Evolutionary conservation across 2,797 vertebrate species (phyloP), one percentile per base, ranked within the genome.

Genomic region (Octomys mimax): DNA sequence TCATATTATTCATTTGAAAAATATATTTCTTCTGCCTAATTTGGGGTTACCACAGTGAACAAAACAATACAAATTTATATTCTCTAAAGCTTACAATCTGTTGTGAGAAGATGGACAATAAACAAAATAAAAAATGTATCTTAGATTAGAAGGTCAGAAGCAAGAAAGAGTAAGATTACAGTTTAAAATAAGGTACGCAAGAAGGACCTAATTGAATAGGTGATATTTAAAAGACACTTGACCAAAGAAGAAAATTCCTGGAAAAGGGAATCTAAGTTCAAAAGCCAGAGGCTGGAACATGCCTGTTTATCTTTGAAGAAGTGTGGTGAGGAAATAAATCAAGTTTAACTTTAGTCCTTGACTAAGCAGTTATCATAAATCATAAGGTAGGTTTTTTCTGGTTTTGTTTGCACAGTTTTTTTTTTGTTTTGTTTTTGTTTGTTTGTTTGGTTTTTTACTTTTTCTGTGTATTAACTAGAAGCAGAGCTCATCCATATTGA

Each of bases 41-140:
- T 39, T 94, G 54, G 42, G 18, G 26, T 82, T 87, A 71, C 54
- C 26, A 0, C 28, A 68, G 39, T 61, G 12, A 89, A 31, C 19
- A 83, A 89, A 93, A 89, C 6, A 54, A 24, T 64, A 85, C 89
- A 87, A 92, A 71, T 83, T 52, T 13, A 54, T 95, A 26, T 82
- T 46, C 75, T 91, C 42, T 84, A 57, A 93, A 77, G 49, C 52
- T 94, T 77, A n/a, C 16, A 24, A 59, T 96, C 64, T 96, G 28
- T 36, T 68, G 16, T 7, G 89, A 24, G 42, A 85, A 61, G 86
- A 57, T 19, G 89, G 36, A 86, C n/a, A 94, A 21, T 82, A 59
- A 85, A 24, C 42, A 84, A 78, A 94, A 94, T 61, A 68, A 94
- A 75, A 95, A 79, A 86, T 49, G 6, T 31, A 16, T 57, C 66